These are phyloP conservation scores for Micrastur ruficollis DNA, from an alignment of 2,797 vertebrate genomes.

Conservation along the genomic window DNA sequence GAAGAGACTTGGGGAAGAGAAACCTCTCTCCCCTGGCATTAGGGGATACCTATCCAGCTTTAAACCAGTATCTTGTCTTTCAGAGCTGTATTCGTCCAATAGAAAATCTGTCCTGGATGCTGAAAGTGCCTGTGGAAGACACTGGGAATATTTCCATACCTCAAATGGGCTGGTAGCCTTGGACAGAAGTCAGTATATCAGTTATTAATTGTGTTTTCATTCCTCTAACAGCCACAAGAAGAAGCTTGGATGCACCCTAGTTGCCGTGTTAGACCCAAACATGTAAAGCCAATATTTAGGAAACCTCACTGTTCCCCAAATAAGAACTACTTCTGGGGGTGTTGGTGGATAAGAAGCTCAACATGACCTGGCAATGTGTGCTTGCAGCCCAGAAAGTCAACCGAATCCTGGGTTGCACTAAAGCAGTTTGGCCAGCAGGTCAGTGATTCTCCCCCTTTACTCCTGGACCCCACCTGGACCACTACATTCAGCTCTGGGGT, in stretches of 20 bases:
- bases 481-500: no score
- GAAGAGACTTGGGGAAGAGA: background rate
- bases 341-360: no score
- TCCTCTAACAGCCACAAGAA: background rate
- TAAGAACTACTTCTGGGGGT: background rate
- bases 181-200: background rate
- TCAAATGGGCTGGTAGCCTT: background rate
- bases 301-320: background rate
- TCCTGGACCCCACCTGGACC: no score
- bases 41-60: background rate
- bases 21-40: background rate
- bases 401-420: no score
- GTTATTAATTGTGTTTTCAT: background rate
- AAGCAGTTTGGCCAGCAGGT: no score
- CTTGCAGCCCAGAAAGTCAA: no score
- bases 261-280: background rate
- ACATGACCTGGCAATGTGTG: no score
- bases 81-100: background rate
- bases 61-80: background rate
- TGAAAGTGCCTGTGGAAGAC: background rate
- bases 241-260: background rate
- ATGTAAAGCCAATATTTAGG: fast-evolving
- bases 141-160: background rate
- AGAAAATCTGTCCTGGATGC: background rate
- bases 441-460: no score